Conservation (phyloP, 2,888 invertebrate species). For the Trachelus troglodyta region DNA sequence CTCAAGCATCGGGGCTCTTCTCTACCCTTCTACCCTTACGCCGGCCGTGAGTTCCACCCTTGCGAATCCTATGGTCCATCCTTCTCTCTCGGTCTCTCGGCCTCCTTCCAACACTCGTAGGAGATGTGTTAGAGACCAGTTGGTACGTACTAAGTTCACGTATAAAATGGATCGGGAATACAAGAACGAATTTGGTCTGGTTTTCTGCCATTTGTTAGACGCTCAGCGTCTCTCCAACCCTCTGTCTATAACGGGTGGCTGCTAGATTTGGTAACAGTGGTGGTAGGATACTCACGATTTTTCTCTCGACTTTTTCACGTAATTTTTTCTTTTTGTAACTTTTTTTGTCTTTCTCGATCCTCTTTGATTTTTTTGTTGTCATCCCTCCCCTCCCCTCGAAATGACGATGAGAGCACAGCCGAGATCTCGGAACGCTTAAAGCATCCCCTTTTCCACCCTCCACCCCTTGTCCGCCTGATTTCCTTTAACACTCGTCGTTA, state of each 20-base stretch:
- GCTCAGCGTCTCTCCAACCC: not conserved
- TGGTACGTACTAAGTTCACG: not conserved
- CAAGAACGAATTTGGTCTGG: not conserved
- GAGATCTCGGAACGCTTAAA: not conserved
- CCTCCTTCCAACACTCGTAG: not conserved
- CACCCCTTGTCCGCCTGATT: not conserved
- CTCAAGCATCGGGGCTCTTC: conserved; percentile 11
- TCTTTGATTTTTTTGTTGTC: not conserved
- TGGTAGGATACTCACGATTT: not conserved
- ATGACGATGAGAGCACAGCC: not conserved
- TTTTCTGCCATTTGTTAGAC: not conserved
- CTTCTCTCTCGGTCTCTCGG: not conserved
- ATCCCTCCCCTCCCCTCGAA: not conserved
- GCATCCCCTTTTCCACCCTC: not conserved
- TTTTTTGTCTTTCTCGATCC: not conserved
- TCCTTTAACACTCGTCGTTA: not conserved
- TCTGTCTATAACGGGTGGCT: not conserved
- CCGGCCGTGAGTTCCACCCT: not conserved
- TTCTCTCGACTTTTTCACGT: not conserved
- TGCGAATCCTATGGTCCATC: conserved; percentile 5
- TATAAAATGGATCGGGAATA: not conserved
- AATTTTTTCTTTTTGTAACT: not conserved
- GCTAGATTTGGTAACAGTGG: not conserved
- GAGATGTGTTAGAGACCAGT: not conserved
- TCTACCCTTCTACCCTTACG: not conserved